Evolutionary conservation across 2,797 vertebrate species (phyloP).

Genomic region (Euphonia xanthogaster): DNA sequence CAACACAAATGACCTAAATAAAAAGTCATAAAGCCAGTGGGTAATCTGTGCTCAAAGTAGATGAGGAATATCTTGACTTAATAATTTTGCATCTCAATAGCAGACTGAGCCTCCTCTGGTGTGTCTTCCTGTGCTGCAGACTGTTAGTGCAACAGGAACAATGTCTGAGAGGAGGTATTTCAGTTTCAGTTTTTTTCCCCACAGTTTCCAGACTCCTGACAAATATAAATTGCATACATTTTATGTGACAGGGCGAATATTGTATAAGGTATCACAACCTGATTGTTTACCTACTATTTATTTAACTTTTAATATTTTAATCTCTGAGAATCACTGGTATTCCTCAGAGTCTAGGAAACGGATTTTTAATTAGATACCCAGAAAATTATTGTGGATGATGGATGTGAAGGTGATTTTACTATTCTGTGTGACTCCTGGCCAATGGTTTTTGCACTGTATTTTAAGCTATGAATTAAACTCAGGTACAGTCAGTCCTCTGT

Average conservation of each 20-base stretch:
- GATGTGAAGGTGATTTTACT: not conserved
- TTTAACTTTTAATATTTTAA: not conserved
- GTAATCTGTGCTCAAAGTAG: not conserved
- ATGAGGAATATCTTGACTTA: not conserved
- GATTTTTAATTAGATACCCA: constrained; percentile 15
- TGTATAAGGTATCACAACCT: not conserved
- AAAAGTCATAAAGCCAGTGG: not conserved
- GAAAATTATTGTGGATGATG: not conserved
- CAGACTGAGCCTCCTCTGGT: not conserved
- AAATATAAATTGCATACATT: not conserved
- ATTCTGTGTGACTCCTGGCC: not conserved
- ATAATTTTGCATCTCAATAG: not conserved
- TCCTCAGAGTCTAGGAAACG: not conserved
- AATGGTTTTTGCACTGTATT: not conserved
- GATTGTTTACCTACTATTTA: constrained; percentile 2
- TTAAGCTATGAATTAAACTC: not conserved
- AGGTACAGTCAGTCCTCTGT: not conserved
- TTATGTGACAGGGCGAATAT: not conserved
- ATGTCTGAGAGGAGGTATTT: not conserved
- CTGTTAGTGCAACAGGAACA: not conserved
- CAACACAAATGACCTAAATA: not conserved
- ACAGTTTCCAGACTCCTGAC: not conserved
- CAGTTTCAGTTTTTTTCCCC: not conserved
- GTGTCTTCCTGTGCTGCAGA: not conserved
- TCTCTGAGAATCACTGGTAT: not conserved